Conservation (phyloP, 2,888 invertebrate species). For the Drosophila maculinotata region DNA sequence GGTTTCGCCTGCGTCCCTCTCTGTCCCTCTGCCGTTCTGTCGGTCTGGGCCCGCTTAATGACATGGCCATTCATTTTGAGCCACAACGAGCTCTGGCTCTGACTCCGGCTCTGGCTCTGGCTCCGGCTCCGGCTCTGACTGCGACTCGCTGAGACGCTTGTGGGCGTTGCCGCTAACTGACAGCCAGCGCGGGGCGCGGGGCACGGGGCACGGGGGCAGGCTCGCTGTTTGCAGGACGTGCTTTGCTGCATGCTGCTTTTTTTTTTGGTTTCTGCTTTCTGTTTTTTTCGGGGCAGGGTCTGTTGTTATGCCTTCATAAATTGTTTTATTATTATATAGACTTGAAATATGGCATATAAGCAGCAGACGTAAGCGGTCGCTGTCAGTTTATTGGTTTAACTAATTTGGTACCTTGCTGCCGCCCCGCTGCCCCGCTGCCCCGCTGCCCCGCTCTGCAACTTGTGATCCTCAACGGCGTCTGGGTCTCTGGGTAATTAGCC, state of each 20-base stretch:
- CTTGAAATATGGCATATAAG: conserved; percentile 66
- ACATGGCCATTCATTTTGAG: conserved; percentile 75
- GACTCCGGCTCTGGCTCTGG: too few species aligned
- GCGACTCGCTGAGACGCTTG: conserved; percentile 37
- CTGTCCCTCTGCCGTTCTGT: conserved; percentile 2
- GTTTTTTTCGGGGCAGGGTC: conserved; percentile 26
- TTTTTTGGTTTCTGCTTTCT: not conserved
- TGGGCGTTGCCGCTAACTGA: conserved; percentile 75
- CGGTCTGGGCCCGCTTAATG: conserved; percentile 59
- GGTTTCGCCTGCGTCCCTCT: conserved; percentile 15
- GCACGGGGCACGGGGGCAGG: not conserved
- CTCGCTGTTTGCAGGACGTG: conserved; percentile 7
- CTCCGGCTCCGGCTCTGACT: too few species aligned
- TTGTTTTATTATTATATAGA: conserved; percentile 79
- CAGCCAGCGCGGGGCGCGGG: conserved; percentile 43
- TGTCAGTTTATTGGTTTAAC: conserved; percentile 81
- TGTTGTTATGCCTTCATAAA: conserved; percentile 76
- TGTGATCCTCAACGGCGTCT: conserved; percentile 16
- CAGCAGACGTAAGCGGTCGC: conserved; percentile 49
- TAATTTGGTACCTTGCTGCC: conserved; percentile 63
- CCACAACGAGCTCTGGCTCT: conserved; percentile 50
- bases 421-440: conserved; percentile 24
- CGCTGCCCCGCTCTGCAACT: conserved; percentile 22
- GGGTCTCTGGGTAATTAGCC: conserved; percentile 62
- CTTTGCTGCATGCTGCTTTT: conserved; percentile 22